phyloP scores from a whole-genome alignment of 2,888 invertebrate genomes.

The Dynastes hyllus region DNA sequence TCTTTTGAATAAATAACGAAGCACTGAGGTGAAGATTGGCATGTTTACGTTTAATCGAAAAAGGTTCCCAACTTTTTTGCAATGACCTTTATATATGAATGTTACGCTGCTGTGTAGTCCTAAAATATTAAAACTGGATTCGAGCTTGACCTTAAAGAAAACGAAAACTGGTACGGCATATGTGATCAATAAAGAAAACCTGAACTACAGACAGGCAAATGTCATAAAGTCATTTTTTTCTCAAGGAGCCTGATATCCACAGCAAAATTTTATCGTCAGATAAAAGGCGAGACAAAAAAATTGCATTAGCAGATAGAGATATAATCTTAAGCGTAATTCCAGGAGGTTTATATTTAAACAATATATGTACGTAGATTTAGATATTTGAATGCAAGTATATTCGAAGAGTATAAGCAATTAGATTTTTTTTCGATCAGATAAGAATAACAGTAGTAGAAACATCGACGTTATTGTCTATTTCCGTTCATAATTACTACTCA shows the following conservation, averaged over 20 bases:
- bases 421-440: no score
- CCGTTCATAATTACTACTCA: no score
- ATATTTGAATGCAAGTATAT: no score
- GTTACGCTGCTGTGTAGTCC: constrained; percentile 2
- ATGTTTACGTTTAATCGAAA: constrained; percentile 6
- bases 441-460: no score
- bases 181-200: constrained; percentile 31
- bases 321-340: constrained; percentile 8
- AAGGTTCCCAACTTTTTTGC: background rate
- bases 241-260: background rate
- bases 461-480: no score
- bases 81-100: constrained; percentile 23
- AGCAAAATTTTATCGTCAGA: constrained; percentile 6
- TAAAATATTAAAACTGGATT: constrained; percentile 38
- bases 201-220: constrained; percentile 13
- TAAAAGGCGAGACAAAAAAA: constrained; percentile 20
- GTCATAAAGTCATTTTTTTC: constrained; percentile 24
- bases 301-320: constrained; percentile 10
- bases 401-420: no score
- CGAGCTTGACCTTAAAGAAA: constrained; percentile 44
- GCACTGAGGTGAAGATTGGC: background rate
- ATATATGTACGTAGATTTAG: background rate
- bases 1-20: background rate
- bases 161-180: constrained; percentile 38
- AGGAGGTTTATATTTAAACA: constrained; percentile 11